These are phyloP conservation scores for Phrynosoma blainvillii DNA, from an alignment of 2,113 vertebrate species.

Conservation along the genomic window DNA sequence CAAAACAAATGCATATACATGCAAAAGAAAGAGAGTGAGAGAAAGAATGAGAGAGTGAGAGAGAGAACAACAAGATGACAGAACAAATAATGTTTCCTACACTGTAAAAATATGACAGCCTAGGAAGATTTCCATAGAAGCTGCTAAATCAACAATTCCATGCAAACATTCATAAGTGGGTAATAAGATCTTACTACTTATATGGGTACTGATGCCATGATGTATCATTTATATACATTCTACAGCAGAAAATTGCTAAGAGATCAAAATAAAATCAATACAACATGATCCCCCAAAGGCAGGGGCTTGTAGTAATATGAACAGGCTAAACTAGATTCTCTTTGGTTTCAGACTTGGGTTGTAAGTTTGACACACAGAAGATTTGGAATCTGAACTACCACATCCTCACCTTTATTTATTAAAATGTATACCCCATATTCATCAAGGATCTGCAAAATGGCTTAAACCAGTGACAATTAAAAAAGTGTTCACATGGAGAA, in stretches of 20 bases:
- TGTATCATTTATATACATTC: not conserved
- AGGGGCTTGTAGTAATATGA: not conserved
- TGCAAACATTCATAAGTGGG: not conserved
- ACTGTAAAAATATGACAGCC: not conserved
- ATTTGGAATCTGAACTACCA: not conserved
- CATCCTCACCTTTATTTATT: not conserved
- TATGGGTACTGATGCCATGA: not conserved
- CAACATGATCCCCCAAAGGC: not conserved
- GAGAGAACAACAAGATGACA: not conserved
- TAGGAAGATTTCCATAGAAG: not conserved
- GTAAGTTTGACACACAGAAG: not conserved
- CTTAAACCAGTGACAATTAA: not conserved
- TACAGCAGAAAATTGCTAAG: not conserved
- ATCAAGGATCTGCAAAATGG: not conserved
- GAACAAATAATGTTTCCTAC: not conserved
- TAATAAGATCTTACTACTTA: not conserved
- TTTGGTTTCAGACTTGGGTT: not conserved
- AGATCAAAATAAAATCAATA: not conserved
- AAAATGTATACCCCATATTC: not conserved
- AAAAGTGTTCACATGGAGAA: not conserved
- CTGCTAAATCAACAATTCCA: not conserved
- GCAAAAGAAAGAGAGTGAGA: not conserved
- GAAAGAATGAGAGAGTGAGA: not conserved
- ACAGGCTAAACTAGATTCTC: not conserved
- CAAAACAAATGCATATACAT: slow-evolving; percentile 17